Percentiles rank a stretch among this genome's conserved stretches.
Evolutionary conservation across 2,797 vertebrate species (phyloP).

Genomic region (Serranus cabrilla): DNA sequence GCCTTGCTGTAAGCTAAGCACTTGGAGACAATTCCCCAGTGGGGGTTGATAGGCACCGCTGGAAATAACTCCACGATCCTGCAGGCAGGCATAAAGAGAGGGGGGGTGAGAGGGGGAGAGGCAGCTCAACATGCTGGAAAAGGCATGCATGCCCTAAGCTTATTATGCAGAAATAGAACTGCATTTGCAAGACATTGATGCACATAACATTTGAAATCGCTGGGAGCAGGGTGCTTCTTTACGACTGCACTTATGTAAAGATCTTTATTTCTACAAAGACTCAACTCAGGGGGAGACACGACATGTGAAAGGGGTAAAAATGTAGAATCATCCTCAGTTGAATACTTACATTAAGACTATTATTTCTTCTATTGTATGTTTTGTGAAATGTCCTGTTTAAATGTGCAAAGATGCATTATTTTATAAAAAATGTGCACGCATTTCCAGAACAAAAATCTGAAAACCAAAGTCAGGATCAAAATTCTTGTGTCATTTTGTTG

Average conservation of each 20-base stretch:
- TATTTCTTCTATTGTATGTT: no score
- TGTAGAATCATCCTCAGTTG: no score
- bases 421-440: no score
- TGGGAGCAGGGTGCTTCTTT: neutral
- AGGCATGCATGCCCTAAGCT: slow-evolving; percentile 49
- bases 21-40: slow-evolving; percentile 96
- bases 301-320: no score
- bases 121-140: slow-evolving; percentile 45
- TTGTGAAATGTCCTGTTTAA: no score
- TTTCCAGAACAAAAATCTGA: no score
- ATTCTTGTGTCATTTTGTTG: no score
- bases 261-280: neutral
- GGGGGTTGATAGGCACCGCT: slow-evolving; percentile 88
- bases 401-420: no score
- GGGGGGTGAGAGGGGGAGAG: slow-evolving; percentile 27
- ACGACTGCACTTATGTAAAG: neutral
- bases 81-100: slow-evolving; percentile 68
- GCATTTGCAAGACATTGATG: slow-evolving; percentile 29
- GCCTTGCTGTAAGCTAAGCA: slow-evolving; percentile 97
- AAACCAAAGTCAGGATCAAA: no score
- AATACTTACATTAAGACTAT: no score
- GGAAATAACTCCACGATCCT: slow-evolving; percentile 95
- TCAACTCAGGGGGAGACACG: neutral
- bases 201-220: neutral
- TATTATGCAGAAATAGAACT: slow-evolving; percentile 44